Evolutionary conservation across 1,140 invertebrate species (phyloP).

Genomic region (Lerema accius): DNA sequence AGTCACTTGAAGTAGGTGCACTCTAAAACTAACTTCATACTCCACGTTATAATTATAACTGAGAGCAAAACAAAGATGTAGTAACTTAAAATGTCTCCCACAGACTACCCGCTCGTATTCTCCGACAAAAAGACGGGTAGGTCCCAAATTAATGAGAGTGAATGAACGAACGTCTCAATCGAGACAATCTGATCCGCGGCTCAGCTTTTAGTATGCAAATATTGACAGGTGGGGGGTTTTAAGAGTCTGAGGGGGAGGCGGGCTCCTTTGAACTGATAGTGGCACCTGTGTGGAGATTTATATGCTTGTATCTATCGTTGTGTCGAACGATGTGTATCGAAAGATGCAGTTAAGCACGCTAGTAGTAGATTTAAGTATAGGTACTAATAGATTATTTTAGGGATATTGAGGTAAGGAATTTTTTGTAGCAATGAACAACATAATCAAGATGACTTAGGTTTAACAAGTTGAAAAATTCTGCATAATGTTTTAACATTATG

Average conservation of each 20-base stretch:
- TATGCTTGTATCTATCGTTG: background rate
- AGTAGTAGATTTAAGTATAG: too few species aligned
- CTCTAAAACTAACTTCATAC: too few species aligned
- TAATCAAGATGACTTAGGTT: too few species aligned
- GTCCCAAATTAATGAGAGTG: constrained; percentile 21
- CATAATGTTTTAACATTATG: too few species aligned
- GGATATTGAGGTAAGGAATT: too few species aligned
- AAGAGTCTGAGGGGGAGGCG: background rate
- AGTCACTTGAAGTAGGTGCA: too few species aligned
- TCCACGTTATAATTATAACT: constrained; percentile 2
- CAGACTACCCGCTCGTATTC: background rate
- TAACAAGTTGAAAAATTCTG: too few species aligned
- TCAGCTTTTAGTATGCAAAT: constrained; percentile 26
- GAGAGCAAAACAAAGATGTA: background rate
- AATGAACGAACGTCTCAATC: constrained; percentile 23
- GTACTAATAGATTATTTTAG: too few species aligned
- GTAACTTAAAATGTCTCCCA: background rate
- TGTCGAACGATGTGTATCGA: too few species aligned
- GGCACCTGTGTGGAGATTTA: constrained; percentile 18
- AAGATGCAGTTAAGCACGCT: too few species aligned
- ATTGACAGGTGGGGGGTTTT: constrained; percentile 21
- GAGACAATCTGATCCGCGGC: constrained; percentile 18
- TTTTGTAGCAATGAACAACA: too few species aligned
- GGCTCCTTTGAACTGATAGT: constrained; percentile 12
- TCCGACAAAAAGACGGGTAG: constrained; percentile 1